phyloP scores from a whole-genome alignment of 2,113 vertebrate genomes.

The Nematolebias whitei region DNA sequence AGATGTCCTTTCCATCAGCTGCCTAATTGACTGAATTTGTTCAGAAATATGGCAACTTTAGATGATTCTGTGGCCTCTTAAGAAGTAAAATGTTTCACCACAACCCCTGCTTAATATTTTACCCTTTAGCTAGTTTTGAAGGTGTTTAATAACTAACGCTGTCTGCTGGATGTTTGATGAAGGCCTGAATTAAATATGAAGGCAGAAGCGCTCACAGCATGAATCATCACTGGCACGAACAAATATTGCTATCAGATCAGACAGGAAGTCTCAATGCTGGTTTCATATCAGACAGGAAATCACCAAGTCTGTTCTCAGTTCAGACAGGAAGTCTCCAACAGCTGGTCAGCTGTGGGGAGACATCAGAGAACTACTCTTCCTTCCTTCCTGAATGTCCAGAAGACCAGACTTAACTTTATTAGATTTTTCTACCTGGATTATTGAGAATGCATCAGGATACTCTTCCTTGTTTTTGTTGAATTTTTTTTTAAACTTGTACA shows the following conservation, averaged over 20 bases:
- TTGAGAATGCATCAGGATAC: too few relatives aligned
- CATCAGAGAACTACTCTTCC: too few relatives aligned
- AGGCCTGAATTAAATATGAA: constrained; percentile 52
- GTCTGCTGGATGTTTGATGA: constrained; percentile 11
- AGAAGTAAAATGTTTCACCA: constrained; percentile 5
- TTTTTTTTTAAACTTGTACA: too few relatives aligned
- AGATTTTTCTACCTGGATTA: too few relatives aligned
- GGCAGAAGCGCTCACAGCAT: neutral
- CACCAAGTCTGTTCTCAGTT: too few relatives aligned
- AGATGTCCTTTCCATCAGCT: neutral
- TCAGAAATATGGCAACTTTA: neutral
- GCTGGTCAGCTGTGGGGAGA: too few relatives aligned
- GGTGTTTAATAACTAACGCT: constrained; percentile 53
- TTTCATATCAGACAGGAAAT: too few relatives aligned
- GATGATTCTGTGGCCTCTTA: constrained; percentile 23
- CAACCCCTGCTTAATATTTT: constrained; percentile 51
- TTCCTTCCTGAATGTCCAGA: too few relatives aligned
- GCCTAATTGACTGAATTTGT: constrained; percentile 35
- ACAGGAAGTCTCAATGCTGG: too few relatives aligned
- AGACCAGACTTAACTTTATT: too few relatives aligned
- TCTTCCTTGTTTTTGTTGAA: too few relatives aligned
- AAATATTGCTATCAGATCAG: too few relatives aligned
- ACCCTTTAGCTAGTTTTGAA: constrained; percentile 36
- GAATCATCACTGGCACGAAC: neutral
- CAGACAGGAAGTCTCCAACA: neutral